These are phyloP conservation scores for Brachypteracias leptosomus DNA, from an alignment of 2,113 vertebrate genomes.

Conservation along the genomic window DNA sequence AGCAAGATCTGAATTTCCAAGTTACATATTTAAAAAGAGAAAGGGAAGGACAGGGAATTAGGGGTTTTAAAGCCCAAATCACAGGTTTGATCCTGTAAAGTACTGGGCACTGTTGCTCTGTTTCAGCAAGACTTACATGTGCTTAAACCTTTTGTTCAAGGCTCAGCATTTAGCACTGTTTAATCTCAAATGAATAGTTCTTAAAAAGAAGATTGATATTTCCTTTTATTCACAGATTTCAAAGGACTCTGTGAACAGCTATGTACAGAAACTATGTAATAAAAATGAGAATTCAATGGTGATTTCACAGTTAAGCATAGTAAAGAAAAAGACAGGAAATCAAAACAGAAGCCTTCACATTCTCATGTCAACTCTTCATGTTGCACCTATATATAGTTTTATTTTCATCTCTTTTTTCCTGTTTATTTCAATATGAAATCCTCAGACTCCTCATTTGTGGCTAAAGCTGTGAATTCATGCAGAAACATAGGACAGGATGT, in stretches of 20 bases:
- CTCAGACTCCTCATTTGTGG: background rate
- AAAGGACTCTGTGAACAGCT: background rate
- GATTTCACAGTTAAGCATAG: background rate
- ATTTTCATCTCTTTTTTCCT: background rate
- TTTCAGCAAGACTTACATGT: slow-evolving; percentile 1
- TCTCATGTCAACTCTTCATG: background rate
- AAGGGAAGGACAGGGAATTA: background rate
- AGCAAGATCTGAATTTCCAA: background rate
- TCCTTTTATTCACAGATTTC: slow-evolving; percentile 25
- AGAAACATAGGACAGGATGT: background rate
- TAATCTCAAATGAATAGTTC: slow-evolving; percentile 41
- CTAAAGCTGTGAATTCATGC: background rate
- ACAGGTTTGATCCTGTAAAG: background rate
- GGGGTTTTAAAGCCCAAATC: background rate
- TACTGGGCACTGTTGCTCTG: background rate
- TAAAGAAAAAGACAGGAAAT: background rate
- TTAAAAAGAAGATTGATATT: background rate
- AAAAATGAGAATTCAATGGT: background rate
- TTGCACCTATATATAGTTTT: background rate
- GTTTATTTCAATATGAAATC: background rate
- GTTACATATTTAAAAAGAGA: background rate
- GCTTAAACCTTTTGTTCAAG: slow-evolving; percentile 29
- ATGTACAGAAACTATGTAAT: background rate
- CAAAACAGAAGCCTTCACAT: background rate
- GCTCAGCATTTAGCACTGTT: background rate